These are phyloP conservation scores for Ceyx cyanopectus DNA, from an alignment of 2,113 vertebrate species.

Conservation along the genomic window DNA sequence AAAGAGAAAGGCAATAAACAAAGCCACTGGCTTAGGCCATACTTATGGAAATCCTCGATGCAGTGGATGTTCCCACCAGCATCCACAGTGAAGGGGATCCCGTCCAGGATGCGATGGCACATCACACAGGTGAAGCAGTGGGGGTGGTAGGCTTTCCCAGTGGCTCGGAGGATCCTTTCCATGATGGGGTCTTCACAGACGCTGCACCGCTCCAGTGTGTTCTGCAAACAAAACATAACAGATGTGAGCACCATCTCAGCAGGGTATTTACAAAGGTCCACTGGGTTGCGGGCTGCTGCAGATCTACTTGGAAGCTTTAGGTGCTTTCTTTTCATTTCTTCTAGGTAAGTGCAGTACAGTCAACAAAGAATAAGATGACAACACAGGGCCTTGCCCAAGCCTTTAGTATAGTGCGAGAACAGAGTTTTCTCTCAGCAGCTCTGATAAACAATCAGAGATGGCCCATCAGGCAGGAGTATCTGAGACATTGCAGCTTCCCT, in stretches of 20 bases:
- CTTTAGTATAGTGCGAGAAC: background rate
- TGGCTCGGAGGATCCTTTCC: slow-evolving; percentile 97
- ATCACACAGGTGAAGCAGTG: slow-evolving; percentile 99
- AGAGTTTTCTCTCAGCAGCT: slow-evolving; percentile 2
- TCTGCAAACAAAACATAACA: slow-evolving; percentile 78
- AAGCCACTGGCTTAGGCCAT: slow-evolving; percentile 6
- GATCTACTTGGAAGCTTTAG: background rate
- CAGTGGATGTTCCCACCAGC: slow-evolving; percentile 96
- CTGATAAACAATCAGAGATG: background rate
- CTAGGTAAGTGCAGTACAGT: background rate
- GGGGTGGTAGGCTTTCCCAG: slow-evolving; percentile 96
- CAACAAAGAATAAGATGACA: background rate
- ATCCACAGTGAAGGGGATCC: slow-evolving; percentile 97
- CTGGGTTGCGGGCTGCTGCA: background rate
- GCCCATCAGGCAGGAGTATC: background rate
- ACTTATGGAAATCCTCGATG: slow-evolving; percentile 99
- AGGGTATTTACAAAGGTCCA: background rate
- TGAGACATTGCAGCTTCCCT: background rate
- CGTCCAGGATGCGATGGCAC: slow-evolving; percentile 94
- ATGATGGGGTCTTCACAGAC: slow-evolving; percentile 96
- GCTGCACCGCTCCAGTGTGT: slow-evolving; percentile 94
- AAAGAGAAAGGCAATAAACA: background rate
- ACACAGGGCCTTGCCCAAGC: background rate
- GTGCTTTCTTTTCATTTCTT: background rate
- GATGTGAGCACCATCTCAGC: background rate